Conservation (phyloP, 2,797 vertebrate species). For the Crocidura indochinensis region DNA sequence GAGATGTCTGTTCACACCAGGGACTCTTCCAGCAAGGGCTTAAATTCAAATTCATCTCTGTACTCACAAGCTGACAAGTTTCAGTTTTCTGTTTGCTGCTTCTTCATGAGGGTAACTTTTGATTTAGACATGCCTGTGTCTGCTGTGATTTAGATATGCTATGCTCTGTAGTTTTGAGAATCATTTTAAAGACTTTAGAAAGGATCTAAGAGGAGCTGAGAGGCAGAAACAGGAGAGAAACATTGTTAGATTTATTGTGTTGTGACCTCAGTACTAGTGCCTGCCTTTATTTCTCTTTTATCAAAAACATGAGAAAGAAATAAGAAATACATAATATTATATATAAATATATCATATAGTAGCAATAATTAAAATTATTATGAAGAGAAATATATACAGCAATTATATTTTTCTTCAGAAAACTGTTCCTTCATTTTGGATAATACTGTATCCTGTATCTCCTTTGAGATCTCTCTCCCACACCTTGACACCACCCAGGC, state of each 20-base stretch:
- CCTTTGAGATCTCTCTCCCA: too few relatives aligned
- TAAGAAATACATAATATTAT: not conserved
- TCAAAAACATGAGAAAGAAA: not conserved
- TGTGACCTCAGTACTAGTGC: too few relatives aligned
- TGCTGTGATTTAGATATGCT: too few relatives aligned
- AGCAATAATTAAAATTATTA: too few relatives aligned
- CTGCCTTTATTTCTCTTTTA: not conserved
- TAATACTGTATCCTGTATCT: too few relatives aligned
- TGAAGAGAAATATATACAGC: too few relatives aligned
- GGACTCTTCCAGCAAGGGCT: not conserved
- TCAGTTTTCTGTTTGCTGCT: conserved; percentile 2
- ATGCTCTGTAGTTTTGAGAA: not conserved
- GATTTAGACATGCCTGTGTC: not conserved
- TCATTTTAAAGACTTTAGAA: too few relatives aligned
- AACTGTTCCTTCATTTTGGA: not conserved
- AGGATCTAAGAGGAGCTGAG: too few relatives aligned
- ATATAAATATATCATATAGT: too few relatives aligned
- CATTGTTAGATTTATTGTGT: not conserved
- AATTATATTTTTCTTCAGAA: too few relatives aligned
- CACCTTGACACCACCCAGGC: not conserved
- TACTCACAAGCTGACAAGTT: not conserved
- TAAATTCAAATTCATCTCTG: not conserved
- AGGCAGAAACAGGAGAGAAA: not conserved
- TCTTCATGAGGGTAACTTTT: conserved; percentile 9
- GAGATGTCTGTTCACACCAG: not conserved